Base-by-base conservation (phyloP, 2,113 vertebrate species). In the Lynx canadensis region DNA sequence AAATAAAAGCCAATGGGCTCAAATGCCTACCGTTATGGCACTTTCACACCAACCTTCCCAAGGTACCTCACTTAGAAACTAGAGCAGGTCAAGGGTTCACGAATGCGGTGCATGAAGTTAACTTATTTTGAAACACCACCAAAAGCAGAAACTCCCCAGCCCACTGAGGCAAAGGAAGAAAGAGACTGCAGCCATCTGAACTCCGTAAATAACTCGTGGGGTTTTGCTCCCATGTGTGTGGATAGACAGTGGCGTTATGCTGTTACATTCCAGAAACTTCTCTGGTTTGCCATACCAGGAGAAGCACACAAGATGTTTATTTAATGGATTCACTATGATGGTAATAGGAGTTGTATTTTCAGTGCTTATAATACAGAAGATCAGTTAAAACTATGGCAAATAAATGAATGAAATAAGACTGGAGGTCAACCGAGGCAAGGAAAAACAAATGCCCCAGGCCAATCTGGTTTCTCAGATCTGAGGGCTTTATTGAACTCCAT, bases 1-100 rank as follows among this genome's bases (percentile, higher is more conserved):
- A 98, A 98, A 98, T 97, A 97, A 96, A 96, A 97, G 41, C 78
- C 86, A 96, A 98, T 96, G 96, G 97, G 96, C 97, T 97, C 86
- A 74, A 96, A 92, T 15, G 45, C 93, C 93, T 57, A 76, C 90
- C 97, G 96, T 78, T 60, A 23, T 41, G 97, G 96, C 71, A 94
- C 94, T 74, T 89, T 97, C 97, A 95, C 57, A 76, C 4, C 0
- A 0, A 48, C 55, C 10, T 88, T 98, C 95, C 94, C 81, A 45
- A 96, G 55, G 50, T n/a, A 71, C 52, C 98, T 97, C 78, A 86
- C 66, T 78, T 80, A 15, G 5, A 97, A 97, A 73, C 79, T 57
- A 94, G 91, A 98, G 71, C 33, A 79, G 4, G 50, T 65, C 57
- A 57, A 85, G 92, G 33, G 52, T 96, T 96, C 80, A 29, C n/a